Conservation (phyloP, 2,888 invertebrate genomes). For the Copidosoma aretas region DNA sequence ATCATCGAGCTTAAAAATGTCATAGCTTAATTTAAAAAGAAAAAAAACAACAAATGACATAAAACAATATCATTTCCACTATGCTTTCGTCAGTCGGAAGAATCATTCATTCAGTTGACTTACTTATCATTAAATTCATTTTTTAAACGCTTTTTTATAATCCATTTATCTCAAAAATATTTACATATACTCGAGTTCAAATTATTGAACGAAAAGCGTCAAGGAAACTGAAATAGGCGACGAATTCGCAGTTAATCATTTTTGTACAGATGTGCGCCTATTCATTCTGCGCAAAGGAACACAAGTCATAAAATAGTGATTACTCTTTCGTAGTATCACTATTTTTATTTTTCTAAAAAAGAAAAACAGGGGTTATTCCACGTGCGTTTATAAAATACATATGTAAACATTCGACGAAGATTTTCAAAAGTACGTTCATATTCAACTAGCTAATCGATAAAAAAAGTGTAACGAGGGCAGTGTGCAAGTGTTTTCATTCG, state of each 20-base stretch:
- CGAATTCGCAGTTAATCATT: constrained; percentile 21
- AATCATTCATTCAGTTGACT: constrained; percentile 39
- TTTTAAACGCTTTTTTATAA: constrained; percentile 20
- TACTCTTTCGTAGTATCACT: background rate
- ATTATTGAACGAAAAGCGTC: constrained; percentile 15
- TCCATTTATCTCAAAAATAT: constrained; percentile 21
- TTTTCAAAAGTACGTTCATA: constrained; percentile 5
- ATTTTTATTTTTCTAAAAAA: constrained; percentile 8
- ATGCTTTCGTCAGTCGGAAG: constrained; percentile 35
- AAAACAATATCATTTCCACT: constrained; percentile 21
- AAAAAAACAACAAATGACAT: constrained; percentile 26
- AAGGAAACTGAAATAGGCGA: constrained; percentile 27
- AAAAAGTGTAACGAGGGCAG: constrained; percentile 31
- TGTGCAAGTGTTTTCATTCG: constrained; percentile 11
- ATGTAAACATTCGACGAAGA: background rate
- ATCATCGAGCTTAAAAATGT: constrained; percentile 34
- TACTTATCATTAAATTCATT: constrained; percentile 22
- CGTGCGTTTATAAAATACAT: constrained; percentile 3
- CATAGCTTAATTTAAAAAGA: constrained; percentile 25
- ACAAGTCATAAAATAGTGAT: constrained; percentile 11
- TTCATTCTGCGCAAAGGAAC: constrained; percentile 12
- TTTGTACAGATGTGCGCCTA: constrained; percentile 16
- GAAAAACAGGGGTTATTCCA: constrained; percentile 17
- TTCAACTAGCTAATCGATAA: constrained; percentile 3
- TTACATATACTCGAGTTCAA: constrained; percentile 25